Evolutionary conservation across 35 echinoderm and acorn worm genomes (phyloP).

Genomic region (Heliocidaris tuberculata): DNA sequence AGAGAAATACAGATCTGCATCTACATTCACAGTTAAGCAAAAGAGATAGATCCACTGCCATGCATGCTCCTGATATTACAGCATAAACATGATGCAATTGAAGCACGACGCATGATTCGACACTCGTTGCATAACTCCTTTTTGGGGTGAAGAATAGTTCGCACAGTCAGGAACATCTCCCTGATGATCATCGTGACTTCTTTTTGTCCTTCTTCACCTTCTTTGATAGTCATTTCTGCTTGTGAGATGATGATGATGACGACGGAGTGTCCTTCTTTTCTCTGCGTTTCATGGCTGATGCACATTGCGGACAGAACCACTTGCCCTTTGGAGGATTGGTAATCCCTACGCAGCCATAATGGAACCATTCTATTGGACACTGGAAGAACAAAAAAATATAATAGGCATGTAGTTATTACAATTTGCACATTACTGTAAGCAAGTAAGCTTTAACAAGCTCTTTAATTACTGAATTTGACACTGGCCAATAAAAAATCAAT

Average conservation of each 20-base stretch:
- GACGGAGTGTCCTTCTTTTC: conserved; percentile 85
- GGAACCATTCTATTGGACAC: conserved; percentile 99
- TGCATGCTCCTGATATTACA: not conserved
- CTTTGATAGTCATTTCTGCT: conserved; percentile 48
- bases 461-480: not conserved
- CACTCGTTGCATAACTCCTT: no score
- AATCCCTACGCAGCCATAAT: conserved; percentile 98
- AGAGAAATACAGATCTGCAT: no score
- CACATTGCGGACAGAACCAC: conserved; percentile 98
- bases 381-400: conserved; percentile 40
- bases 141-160: no score
- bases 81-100: no score
- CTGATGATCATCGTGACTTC: not conserved
- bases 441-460: not conserved
- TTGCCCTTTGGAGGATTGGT: conserved; percentile 96
- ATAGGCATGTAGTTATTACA: not conserved
- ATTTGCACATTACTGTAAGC: not conserved
- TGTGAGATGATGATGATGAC: conserved; percentile 56
- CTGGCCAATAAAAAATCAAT: no score
- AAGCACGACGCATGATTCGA: no score
- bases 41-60: not conserved
- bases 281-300: conserved; percentile 92
- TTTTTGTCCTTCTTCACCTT: conserved; percentile 23
- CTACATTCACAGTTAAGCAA: not conserved
- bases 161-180: not conserved